Conservation (phyloP, 64 coral and sea anemone species). For the Platygyra sinensis region DNA sequence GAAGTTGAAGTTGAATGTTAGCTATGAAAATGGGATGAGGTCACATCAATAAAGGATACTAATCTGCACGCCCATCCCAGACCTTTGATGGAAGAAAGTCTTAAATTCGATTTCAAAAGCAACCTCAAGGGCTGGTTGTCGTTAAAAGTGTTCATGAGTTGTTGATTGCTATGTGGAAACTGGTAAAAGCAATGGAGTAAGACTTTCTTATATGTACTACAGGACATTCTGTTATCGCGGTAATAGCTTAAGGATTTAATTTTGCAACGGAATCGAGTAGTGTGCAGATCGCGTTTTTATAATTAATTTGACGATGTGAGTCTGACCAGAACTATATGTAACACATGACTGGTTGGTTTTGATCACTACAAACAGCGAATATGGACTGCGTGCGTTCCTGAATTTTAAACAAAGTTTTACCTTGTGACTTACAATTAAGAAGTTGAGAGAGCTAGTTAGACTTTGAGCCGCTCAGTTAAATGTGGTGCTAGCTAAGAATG, state of each 20-base stretch:
- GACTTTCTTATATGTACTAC: background rate
- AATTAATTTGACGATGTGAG: background rate
- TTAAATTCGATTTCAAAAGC: conserved; percentile 16
- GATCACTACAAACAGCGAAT: too few species aligned
- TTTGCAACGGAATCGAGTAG: background rate
- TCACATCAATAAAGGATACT: conserved; percentile 13
- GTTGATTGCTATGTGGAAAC: conserved; percentile 27
- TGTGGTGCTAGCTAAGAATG: too few species aligned
- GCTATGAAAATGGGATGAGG: conserved; percentile 33
- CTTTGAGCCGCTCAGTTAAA: too few species aligned
- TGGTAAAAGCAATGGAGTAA: conserved; percentile 10
- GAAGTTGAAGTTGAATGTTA: conserved; percentile 24
- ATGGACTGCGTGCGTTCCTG: too few species aligned
- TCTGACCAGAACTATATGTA: too few species aligned
- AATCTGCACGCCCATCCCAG: conserved; percentile 29
- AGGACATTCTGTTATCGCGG: background rate
- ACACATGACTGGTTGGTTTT: too few species aligned
- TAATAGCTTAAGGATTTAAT: background rate
- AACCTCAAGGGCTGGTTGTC: conserved; percentile 31
- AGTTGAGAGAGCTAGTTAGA: too few species aligned
- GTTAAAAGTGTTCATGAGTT: conserved; percentile 3
- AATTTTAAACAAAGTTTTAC: too few species aligned
- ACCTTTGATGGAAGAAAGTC: conserved; percentile 21
- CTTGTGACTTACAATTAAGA: too few species aligned
- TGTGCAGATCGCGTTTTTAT: background rate